Conservation (phyloP, 2,888 invertebrate species). For the Caenorhabditis sp. region DNA sequence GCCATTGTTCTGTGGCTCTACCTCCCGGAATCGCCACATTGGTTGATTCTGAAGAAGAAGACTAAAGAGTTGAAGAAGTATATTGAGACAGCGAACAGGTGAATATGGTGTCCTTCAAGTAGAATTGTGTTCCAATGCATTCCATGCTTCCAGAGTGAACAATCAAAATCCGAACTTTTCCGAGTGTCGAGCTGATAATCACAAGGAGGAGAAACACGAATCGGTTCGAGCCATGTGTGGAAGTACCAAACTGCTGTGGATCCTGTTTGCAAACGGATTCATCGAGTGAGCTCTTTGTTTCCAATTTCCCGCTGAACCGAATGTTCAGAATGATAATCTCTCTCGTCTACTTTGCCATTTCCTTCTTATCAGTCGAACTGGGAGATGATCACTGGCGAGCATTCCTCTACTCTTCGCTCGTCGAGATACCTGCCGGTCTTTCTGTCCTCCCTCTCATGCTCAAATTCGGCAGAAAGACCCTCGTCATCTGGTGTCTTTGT, state of each 20-base stretch:
- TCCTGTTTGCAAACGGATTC: conserved; percentile 58
- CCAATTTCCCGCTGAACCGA: background rate
- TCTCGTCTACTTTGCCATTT: conserved; percentile 60
- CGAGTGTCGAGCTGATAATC: conserved; percentile 35
- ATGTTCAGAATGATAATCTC: conserved; percentile 58
- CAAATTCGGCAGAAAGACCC: conserved; percentile 36
- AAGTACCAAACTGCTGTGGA: conserved; percentile 43
- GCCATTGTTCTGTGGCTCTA: conserved; percentile 34
- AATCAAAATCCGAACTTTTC: conserved; percentile 44
- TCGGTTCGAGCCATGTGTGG: conserved; percentile 10
- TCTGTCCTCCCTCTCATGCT: conserved; percentile 59
- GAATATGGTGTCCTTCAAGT: background rate
- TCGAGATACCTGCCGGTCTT: conserved; percentile 64
- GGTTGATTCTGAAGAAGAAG: conserved; percentile 55
- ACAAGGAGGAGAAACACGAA: conserved; percentile 52
- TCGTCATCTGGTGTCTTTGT: conserved; percentile 37
- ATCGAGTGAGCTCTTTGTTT: conserved; percentile 31
- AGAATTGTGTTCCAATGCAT: too few species aligned
- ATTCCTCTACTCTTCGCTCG: conserved; percentile 43
- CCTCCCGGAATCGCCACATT: conserved; percentile 61
- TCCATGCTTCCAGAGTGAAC: conserved; percentile 43
- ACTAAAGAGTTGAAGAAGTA: conserved; percentile 56
- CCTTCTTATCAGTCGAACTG: conserved; percentile 52
- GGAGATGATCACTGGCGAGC: conserved; percentile 38
- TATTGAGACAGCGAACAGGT: conserved; percentile 53